These are phyloP conservation scores for Drosophila oshimai DNA, from an alignment of 1,140 invertebrate species.

Conservation along the genomic window DNA sequence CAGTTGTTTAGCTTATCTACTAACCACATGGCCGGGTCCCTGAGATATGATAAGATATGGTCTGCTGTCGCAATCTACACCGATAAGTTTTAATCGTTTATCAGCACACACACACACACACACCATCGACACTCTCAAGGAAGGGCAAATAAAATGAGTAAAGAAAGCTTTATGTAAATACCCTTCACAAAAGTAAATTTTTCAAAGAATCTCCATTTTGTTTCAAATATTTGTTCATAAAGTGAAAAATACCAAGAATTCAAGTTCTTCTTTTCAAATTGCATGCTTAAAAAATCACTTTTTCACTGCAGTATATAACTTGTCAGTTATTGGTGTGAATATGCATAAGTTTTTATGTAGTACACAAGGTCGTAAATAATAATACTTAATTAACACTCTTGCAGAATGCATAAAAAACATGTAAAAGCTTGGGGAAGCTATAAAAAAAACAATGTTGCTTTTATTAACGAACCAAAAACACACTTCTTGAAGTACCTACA, in stretches of 20 bases:
- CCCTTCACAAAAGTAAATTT: background rate
- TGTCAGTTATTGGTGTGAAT: background rate
- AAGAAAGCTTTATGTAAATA: slow-evolving; percentile 9
- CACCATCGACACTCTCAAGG: background rate
- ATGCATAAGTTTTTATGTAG: background rate
- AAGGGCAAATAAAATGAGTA: background rate
- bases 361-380: background rate
- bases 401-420: too few species aligned
- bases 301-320: too few species aligned
- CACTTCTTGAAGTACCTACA: too few species aligned
- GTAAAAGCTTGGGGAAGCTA: background rate
- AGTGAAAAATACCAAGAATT: too few species aligned
- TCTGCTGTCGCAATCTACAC: slow-evolving; percentile 17
- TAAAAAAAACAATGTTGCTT: too few species aligned
- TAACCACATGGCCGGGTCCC: slow-evolving; percentile 31
- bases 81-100: slow-evolving; percentile 26
- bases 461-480: too few species aligned
- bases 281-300: too few species aligned
- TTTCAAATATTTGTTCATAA: too few species aligned
- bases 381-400: too few species aligned
- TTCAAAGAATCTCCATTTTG: too few species aligned
- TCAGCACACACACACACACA: slow-evolving; percentile 1
- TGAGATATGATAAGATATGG: slow-evolving; percentile 48
- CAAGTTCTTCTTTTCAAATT: too few species aligned
- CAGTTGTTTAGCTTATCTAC: slow-evolving; percentile 42